phyloP scores from a whole-genome alignment of 2,888 invertebrate species.

The Torymus texanus region DNA sequence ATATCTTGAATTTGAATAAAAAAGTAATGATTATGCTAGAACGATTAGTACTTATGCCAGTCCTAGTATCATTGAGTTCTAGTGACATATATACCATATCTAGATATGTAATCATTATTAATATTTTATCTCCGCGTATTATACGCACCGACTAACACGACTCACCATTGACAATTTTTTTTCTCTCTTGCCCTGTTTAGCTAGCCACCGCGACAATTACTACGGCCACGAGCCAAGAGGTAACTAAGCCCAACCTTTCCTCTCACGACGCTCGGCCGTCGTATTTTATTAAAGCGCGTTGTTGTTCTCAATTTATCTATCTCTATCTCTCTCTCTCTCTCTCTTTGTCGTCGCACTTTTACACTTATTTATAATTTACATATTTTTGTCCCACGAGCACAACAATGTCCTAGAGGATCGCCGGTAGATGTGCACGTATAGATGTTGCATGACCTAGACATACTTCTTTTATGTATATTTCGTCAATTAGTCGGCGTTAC shows the following conservation, averaged over 20 bases:
- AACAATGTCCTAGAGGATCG: neutral
- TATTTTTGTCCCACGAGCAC: conserved; percentile 1
- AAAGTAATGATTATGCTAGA: too few relatives aligned
- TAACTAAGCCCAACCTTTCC: conserved; percentile 74
- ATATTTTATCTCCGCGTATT: neutral
- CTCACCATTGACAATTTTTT: conserved; percentile 11
- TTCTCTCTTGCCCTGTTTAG: conserved; percentile 71
- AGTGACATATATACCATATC: neutral
- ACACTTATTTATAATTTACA: conserved; percentile 10
- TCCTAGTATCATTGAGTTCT: neutral
- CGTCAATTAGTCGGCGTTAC: neutral
- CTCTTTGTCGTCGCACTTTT: conserved; percentile 20
- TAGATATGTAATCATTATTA: neutral
- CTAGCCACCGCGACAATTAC: conserved; percentile 78
- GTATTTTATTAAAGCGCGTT: conserved; percentile 30
- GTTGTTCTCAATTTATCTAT: conserved; percentile 16
- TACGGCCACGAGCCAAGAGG: conserved; percentile 86
- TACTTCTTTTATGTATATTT: conserved; percentile 2
- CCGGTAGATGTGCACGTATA: conserved; percentile 58
- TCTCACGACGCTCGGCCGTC: conserved; percentile 42
- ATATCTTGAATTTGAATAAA: too few relatives aligned
- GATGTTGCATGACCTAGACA: conserved; percentile 60
- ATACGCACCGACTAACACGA: conserved; percentile 4
- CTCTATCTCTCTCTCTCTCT: neutral
- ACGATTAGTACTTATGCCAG: too few relatives aligned